Conservation (phyloP, 2,888 invertebrate genomes). For the Zaprionus lineosus region DNA sequence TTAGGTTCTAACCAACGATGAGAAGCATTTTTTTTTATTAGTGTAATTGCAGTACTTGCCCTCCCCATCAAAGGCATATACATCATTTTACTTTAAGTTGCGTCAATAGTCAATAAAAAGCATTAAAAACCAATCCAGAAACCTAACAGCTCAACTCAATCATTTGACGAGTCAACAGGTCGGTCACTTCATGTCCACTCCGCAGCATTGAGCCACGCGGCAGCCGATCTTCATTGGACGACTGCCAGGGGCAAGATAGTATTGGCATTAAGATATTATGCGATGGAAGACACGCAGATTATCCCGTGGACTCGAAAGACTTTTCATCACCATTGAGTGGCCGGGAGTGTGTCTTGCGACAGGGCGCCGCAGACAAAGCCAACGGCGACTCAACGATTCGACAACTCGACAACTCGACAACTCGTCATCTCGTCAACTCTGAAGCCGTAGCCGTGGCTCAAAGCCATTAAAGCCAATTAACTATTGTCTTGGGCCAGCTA, state of each 20-base stretch:
- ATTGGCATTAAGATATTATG: too few relatives aligned
- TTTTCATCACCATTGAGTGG: constrained; percentile 21
- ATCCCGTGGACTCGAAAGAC: constrained; percentile 22
- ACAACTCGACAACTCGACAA: too few relatives aligned
- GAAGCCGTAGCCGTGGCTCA: constrained; percentile 9
- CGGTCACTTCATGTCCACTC: too few relatives aligned
- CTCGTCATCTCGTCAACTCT: too few relatives aligned
- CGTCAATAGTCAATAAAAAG: constrained; percentile 44
- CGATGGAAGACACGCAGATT: constrained; percentile 31
- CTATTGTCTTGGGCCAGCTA: constrained; percentile 21
- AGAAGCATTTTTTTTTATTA: constrained; percentile 13
- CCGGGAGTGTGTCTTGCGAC: constrained; percentile 33
- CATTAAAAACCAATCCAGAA: constrained; percentile 16
- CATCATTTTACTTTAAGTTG: constrained; percentile 48
- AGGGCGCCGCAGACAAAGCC: constrained; percentile 15
- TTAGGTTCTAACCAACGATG: constrained; percentile 46
- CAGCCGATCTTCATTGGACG: too few relatives aligned
- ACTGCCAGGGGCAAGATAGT: too few relatives aligned
- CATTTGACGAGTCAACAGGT: neutral
- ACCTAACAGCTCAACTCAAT: constrained; percentile 2
- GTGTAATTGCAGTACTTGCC: too few relatives aligned
- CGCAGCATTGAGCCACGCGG: too few relatives aligned
- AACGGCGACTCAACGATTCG: too few relatives aligned
- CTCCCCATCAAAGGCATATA: neutral
- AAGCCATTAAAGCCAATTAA: constrained; percentile 36